A percentile compares a stretch with the other conserved stretches of the same genome.
phyloP scores from a whole-genome alignment of 2,113 vertebrate genomes.

The Corvus moneduloides region DNA sequence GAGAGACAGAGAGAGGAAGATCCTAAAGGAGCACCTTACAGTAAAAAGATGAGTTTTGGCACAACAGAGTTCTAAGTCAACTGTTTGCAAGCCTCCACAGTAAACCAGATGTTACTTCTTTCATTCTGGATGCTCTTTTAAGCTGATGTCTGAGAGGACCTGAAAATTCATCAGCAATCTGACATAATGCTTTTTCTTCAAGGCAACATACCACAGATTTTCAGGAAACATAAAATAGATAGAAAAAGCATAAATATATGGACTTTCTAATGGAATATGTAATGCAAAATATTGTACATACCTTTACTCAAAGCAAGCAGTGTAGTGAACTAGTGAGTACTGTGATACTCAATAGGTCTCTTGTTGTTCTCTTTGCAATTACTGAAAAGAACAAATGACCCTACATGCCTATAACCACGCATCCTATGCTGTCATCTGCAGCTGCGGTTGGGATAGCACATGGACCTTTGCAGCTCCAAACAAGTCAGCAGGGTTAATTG shows the following conservation, averaged over 20 bases:
- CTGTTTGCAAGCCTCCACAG: not conserved
- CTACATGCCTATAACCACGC: not conserved
- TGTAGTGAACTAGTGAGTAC: not conserved
- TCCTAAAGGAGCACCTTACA: slow-evolving; percentile 28
- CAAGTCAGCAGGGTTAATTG: not conserved
- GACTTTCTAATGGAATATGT: not conserved
- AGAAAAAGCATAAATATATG: not conserved
- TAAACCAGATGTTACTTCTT: not conserved
- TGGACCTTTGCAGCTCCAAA: not conserved
- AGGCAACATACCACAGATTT: not conserved
- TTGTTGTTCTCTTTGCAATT: not conserved
- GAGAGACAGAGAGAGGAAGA: slow-evolving; percentile 63
- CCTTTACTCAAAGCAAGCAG: not conserved
- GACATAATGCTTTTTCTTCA: not conserved
- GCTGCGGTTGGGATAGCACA: not conserved
- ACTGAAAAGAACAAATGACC: not conserved
- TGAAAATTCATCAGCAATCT: not conserved
- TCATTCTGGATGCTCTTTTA: not conserved
- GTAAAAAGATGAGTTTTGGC: not conserved
- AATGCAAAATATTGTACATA: not conserved
- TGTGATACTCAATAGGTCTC: not conserved
- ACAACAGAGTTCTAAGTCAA: not conserved
- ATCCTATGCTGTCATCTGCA: not conserved
- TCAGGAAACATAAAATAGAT: not conserved
- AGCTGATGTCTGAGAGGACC: not conserved